These are phyloP conservation scores for Heliconius ismenius DNA, from an alignment of 2,888 invertebrate genomes.

Conservation along the genomic window DNA sequence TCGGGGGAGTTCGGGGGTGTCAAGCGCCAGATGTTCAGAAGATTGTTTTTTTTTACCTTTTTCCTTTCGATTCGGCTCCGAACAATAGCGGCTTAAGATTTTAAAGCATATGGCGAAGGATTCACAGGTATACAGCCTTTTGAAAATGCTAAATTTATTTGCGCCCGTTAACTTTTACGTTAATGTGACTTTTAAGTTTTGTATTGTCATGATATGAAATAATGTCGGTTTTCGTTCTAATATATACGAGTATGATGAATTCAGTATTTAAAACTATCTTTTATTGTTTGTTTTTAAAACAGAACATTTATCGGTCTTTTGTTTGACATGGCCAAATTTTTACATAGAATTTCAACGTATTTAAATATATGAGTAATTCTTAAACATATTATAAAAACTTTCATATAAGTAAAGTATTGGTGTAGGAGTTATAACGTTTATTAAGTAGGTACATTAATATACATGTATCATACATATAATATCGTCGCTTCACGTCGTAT, in stretches of 20 bases:
- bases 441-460: too few relatives aligned
- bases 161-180: slow-evolving; percentile 29
- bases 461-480: too few relatives aligned
- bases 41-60: slow-evolving; percentile 52
- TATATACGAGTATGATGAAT: background rate
- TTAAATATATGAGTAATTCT: too few relatives aligned
- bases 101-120: slow-evolving; percentile 52
- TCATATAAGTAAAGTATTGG: too few relatives aligned
- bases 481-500: too few relatives aligned
- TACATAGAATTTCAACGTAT: background rate
- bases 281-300: background rate
- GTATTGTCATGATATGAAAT: slow-evolving; percentile 12
- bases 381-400: too few relatives aligned
- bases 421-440: too few relatives aligned
- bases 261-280: slow-evolving; percentile 9
- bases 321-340: background rate
- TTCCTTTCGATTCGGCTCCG: slow-evolving; percentile 54
- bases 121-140: slow-evolving; percentile 53
- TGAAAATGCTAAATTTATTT: slow-evolving; percentile 36
- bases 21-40: slow-evolving; percentile 63
- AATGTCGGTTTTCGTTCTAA: slow-evolving; percentile 14
- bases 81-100: slow-evolving; percentile 59
- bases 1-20: slow-evolving; percentile 61
- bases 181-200: slow-evolving; percentile 23
- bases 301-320: background rate